These are phyloP conservation scores for Cydia amplana DNA, from an alignment of 1,140 invertebrate species.

Conservation along the genomic window DNA sequence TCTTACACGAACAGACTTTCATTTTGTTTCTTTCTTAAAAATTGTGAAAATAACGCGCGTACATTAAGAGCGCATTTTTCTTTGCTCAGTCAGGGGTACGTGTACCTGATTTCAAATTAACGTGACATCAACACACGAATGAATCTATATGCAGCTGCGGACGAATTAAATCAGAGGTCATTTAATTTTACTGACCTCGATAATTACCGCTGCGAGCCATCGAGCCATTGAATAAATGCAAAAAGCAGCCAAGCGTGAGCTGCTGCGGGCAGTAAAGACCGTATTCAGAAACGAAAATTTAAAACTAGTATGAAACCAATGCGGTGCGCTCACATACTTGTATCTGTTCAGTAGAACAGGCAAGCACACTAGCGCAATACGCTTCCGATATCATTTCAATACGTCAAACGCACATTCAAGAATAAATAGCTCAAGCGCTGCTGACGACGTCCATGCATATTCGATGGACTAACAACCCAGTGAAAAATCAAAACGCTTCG, in stretches of 20 bases:
- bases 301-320: neutral
- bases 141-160: conserved; percentile 35
- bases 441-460: neutral
- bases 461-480: neutral
- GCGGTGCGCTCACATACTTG: neutral
- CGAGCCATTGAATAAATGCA: conserved; percentile 27
- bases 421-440: neutral
- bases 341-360: neutral
- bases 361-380: conserved; percentile 35
- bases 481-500: too few relatives aligned
- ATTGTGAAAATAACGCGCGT: too few relatives aligned
- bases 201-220: conserved; percentile 39
- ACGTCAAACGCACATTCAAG: neutral
- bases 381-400: conserved; percentile 33
- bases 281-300: neutral
- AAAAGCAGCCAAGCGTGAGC: conserved; percentile 18
- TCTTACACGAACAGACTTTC: too few relatives aligned
- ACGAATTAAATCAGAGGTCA: conserved; percentile 49
- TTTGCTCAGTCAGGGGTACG: too few relatives aligned
- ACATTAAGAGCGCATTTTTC: too few relatives aligned
- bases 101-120: too few relatives aligned
- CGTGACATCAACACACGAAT: neutral
- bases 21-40: too few relatives aligned
- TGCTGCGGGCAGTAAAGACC: conserved; percentile 5
- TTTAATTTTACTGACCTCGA: conserved; percentile 49